A percentile compares a stretch with the other conserved stretches of the same genome.
These are phyloP conservation scores for Heterodera schachtii DNA, from an alignment of 1,140 invertebrate species.

Conservation along the genomic window DNA sequence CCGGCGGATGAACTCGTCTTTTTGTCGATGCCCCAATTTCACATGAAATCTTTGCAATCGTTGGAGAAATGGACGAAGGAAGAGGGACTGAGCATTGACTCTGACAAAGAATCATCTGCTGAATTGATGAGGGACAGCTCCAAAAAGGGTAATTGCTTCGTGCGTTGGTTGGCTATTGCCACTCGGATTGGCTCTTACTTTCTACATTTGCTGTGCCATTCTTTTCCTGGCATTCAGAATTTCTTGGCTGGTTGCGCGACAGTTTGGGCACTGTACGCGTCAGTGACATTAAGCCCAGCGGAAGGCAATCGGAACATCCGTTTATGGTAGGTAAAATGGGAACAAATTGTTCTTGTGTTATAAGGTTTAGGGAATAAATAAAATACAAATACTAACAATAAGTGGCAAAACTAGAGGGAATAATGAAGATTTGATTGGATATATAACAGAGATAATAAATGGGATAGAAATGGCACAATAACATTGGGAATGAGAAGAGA, in stretches of 20 bases:
- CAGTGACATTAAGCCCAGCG: constrained; percentile 79
- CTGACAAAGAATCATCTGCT: constrained; percentile 68
- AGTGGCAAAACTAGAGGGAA: too few species aligned
- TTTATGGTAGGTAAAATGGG: constrained; percentile 77
- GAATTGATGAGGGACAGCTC: constrained; percentile 13
- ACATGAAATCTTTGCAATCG: constrained; percentile 78
- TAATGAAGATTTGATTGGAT: too few species aligned
- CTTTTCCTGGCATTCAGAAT: constrained; percentile 67
- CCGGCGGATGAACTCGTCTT: constrained; percentile 92
- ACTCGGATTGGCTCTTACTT: neutral
- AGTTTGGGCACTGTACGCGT: constrained; percentile 77
- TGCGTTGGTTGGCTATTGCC: neutral
- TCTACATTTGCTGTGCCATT: neutral
- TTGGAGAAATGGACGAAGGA: constrained; percentile 91
- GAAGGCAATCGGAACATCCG: constrained; percentile 82
- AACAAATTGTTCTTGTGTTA: constrained; percentile 6
- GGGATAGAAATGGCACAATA: too few species aligned
- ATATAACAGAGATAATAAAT: too few species aligned
- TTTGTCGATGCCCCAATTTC: constrained; percentile 83
- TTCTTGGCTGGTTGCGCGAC: constrained; percentile 79
- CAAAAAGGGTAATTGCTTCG: constrained; percentile 63
- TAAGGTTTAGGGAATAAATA: too few species aligned
- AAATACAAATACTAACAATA: too few species aligned
- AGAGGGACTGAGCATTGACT: constrained; percentile 68
- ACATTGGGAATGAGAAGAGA: too few species aligned